A percentile compares a stretch with the other conserved stretches of the same genome.
Evolutionary conservation across 2,113 vertebrate species (phyloP).

Genomic region (Cercocebus atys): DNA sequence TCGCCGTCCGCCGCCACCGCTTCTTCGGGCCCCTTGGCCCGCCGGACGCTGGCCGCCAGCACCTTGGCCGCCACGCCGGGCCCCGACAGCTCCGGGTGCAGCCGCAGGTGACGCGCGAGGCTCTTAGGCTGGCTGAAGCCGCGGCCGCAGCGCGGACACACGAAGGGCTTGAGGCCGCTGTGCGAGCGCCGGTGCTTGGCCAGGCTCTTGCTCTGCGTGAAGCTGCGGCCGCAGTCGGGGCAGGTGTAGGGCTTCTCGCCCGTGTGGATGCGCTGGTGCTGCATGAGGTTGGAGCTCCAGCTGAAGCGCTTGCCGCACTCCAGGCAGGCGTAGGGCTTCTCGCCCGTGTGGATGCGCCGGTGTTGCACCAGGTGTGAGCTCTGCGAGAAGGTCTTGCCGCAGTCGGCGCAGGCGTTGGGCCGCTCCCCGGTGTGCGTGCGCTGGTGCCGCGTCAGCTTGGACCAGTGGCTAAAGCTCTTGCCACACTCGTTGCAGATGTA

Average conservation of each 20-base stretch:
- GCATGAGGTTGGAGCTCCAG: constrained; percentile 86
- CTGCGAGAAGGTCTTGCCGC: constrained; percentile 85
- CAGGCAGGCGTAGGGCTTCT: constrained; percentile 84
- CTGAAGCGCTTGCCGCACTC: constrained; percentile 84
- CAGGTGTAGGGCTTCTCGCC: constrained; percentile 83
- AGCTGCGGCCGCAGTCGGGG: constrained; percentile 85
- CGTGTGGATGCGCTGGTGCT: constrained; percentile 83
- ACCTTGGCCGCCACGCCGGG: constrained; percentile 68
- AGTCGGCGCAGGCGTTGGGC: constrained; percentile 83
- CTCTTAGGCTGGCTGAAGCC: constrained; percentile 83
- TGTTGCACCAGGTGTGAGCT: constrained; percentile 86
- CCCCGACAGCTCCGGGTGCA: constrained; percentile 76
- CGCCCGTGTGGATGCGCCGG: constrained; percentile 86
- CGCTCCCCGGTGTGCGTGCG: constrained; percentile 81
- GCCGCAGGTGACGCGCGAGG: constrained; percentile 81
- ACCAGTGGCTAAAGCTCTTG: constrained; percentile 88
- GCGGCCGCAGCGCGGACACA: constrained; percentile 79
- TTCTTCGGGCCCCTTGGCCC: constrained; percentile 49
- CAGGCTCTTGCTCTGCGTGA: constrained; percentile 86
- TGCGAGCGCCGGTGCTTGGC: constrained; percentile 86
- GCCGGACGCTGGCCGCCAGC: constrained; percentile 59
- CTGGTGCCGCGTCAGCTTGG: constrained; percentile 84
- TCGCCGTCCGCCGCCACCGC: constrained; percentile 68
- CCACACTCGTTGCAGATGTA: constrained; percentile 86
- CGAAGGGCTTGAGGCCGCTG: constrained; percentile 80